Evolutionary conservation across 1,140 invertebrate genomes (phyloP).

Genomic region (Apis mellifera): Amel_HAv3.1 CM009937.2:10940001-10940500

Average conservation of each 20-base stretch:
- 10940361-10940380: slow-evolving; percentile 78
- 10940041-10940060: not conserved
- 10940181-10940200: slow-evolving; percentile 93
- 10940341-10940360: slow-evolving; percentile 80
- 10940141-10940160: slow-evolving; percentile 94
- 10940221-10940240: slow-evolving; percentile 93
- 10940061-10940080: not conserved
- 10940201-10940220: slow-evolving; percentile 94
- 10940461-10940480: slow-evolving; percentile 40
- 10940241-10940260: slow-evolving; percentile 87
- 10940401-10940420: slow-evolving; percentile 79
- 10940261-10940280: slow-evolving; percentile 79
- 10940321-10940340: slow-evolving; percentile 72
- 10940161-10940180: slow-evolving; percentile 94
- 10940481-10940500: slow-evolving; percentile 57
- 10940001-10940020: not conserved
- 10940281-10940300: slow-evolving; percentile 48
- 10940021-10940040: not conserved
- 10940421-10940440: slow-evolving; percentile 74
- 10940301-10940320: slow-evolving; percentile 74
- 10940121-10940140: slow-evolving; percentile 89
- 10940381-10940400: slow-evolving; percentile 68
- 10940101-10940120: slow-evolving; percentile 89
- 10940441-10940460: slow-evolving; percentile 69
- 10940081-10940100: not conserved